Evolutionary conservation across 2,113 vertebrate species (phyloP).

Genomic region (Falco punctatus): DNA sequence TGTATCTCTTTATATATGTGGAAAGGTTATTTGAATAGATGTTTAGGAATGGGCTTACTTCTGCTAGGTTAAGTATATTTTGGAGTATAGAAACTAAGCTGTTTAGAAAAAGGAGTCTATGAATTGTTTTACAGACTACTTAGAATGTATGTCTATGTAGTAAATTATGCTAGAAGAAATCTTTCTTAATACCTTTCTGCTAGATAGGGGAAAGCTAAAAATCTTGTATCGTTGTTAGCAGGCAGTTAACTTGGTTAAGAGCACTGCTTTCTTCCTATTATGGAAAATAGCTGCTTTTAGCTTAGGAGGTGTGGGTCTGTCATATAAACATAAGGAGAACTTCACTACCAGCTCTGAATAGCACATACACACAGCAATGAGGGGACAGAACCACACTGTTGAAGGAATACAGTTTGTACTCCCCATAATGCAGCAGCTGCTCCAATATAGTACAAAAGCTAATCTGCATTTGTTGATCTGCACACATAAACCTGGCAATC

Average conservation of each 20-base stretch:
- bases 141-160: not conserved
- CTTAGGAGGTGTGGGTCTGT: conserved; percentile 42
- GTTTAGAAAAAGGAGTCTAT: not conserved
- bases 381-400: not conserved
- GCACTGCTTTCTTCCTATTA: conserved; percentile 63
- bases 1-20: not conserved
- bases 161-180: not conserved
- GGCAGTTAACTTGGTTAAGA: conserved; percentile 15
- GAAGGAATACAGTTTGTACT: not conserved
- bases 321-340: conserved; percentile 40
- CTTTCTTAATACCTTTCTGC: not conserved
- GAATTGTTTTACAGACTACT: not conserved
- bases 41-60: not conserved
- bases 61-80: not conserved
- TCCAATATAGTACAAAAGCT: not conserved
- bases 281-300: conserved; percentile 31
- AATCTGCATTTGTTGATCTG: conserved; percentile 2
- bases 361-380: not conserved
- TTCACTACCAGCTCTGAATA: conserved; percentile 9
- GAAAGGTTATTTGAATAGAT: not conserved
- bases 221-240: not conserved
- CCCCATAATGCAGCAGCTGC: not conserved
- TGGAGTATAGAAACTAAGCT: not conserved
- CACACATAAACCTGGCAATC: not conserved
- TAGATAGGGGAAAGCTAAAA: not conserved